Base-by-base conservation (phyloP, 2,888 invertebrate genomes). In the Cephus spinipes region DNA sequence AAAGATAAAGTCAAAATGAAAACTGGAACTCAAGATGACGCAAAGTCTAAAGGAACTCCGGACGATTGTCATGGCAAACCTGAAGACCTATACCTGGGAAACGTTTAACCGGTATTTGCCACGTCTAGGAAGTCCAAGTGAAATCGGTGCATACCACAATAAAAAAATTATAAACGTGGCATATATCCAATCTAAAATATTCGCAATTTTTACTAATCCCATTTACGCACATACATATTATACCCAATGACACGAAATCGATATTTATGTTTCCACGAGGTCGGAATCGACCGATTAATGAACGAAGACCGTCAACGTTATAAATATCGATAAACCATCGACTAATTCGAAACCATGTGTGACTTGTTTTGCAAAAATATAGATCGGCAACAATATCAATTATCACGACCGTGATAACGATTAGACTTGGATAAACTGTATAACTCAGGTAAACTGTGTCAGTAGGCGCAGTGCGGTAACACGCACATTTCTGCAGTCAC, bases 391-490 rank as follows among this genome's bases (percentile, higher is more conserved):
- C 55, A 55, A 55, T 55, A 55, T 9, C 15, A 15, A 23, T 55
- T 55, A 55, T 55, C 55, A 23, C 55, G 23, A 55, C 23, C 55
- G 55, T 55, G 55, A 55, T 55, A 55, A 55, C 55, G 55, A 23
- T 55, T 55, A 55, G 55, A 71, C 32, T 71, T 33, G 71, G 71
- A 71, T 71, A 71, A 79, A 80, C 79, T 77, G 78, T 77, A 79
- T 78, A 82, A 81, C 81, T 79, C 79, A 78, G 76, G 81, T 77
- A 76, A 83, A 83, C 76, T 81, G 82, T 82, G 82, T 82, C 82
- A 79, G 83, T 82, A 84, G 83, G 82, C 85, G 85, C 85, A 85
- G 82, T 85, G 85, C 85, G 84, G 85, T 84, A 84, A 81, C 85
- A 84, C 84, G 84, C 84, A 84, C 82, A 79, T 83, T 84, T 83